Conservation (phyloP, 2,888 invertebrate species). For the Amiota mariae region DNA sequence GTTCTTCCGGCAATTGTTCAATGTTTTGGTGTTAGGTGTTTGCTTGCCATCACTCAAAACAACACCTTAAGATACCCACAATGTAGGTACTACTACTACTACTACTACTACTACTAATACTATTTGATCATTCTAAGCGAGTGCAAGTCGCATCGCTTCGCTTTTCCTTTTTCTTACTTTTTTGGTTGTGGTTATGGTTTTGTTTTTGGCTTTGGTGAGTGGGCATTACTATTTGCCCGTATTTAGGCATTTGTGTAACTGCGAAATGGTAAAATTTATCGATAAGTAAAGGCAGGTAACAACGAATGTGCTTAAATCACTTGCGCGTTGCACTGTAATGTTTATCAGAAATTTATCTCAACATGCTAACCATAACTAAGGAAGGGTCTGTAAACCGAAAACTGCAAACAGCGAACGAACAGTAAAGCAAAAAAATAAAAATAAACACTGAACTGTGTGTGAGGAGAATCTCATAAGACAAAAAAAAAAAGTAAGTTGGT, state of each 20-base stretch:
- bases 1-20: neutral
- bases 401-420: neutral
- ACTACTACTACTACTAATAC: too few species aligned
- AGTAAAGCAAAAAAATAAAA: too few species aligned
- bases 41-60: constrained; percentile 46
- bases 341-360: constrained; percentile 18
- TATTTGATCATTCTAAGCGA: too few species aligned
- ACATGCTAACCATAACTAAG: constrained; percentile 15
- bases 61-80: too few species aligned
- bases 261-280: too few species aligned
- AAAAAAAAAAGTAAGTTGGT: neutral
- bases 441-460: neutral
- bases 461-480: neutral
- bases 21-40: neutral
- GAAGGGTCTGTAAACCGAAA: neutral
- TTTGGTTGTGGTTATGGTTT: too few species aligned
- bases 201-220: too few species aligned
- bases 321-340: constrained; percentile 17
- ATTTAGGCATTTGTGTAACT: too few species aligned
- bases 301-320: constrained; percentile 11
- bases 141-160: too few species aligned
- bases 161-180: too few species aligned
- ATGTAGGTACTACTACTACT: too few species aligned
- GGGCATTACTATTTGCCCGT: too few species aligned
- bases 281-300: constrained; percentile 5